Evolutionary conservation across 2,888 invertebrate genomes (phyloP).

Genomic region (Dicycla oo): DNA sequence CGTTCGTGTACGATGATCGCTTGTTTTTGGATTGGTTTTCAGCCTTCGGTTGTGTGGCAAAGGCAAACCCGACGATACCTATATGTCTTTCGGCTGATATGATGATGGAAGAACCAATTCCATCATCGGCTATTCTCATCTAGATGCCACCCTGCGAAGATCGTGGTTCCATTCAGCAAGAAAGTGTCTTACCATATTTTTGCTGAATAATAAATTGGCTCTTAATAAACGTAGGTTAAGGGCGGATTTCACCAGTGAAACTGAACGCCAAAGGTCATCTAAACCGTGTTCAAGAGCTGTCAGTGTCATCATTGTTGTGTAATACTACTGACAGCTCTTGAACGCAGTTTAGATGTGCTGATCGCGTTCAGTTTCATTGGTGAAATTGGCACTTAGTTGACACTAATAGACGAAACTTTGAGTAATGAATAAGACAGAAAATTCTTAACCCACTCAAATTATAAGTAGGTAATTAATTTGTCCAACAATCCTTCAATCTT

Average conservation of each 20-base stretch:
- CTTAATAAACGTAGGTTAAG: not conserved
- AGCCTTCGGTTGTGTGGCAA: no score
- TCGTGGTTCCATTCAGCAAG: not conserved
- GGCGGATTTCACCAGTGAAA: no score
- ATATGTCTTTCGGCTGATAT: not conserved
- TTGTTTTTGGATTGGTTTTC: not conserved
- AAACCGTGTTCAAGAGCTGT: no score
- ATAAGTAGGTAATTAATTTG: not conserved
- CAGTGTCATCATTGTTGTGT: no score
- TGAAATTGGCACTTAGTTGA: not conserved
- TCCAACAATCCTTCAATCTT: conserved; percentile 2
- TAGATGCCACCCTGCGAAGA: not conserved
- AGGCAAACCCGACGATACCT: not conserved
- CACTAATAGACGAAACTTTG: not conserved
- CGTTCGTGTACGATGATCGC: conserved; percentile 1
- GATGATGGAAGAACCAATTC: no score
- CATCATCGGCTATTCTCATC: not conserved
- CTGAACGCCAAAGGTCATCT: no score
- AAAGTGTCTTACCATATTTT: not conserved
- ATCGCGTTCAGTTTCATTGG: no score
- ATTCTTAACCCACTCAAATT: not conserved
- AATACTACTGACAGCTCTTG: no score
- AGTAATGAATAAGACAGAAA: not conserved
- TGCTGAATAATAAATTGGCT: not conserved
- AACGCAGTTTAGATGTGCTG: no score